Evolutionary conservation across 1,140 invertebrate genomes (phyloP).

Genomic region (Wasmannia auropunctata): DNA sequence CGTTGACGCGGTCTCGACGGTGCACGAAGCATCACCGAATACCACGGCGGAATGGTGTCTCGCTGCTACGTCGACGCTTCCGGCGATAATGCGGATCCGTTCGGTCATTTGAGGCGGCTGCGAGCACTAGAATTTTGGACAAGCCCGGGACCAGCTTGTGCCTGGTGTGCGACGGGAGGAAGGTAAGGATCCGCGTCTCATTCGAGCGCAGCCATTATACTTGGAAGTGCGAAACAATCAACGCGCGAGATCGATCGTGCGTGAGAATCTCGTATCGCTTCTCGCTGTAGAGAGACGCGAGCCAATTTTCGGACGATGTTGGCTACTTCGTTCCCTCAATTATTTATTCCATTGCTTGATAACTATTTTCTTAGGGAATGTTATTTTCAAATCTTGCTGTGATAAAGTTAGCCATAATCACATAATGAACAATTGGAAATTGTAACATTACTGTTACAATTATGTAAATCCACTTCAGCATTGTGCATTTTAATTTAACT

Average conservation of each 20-base stretch:
- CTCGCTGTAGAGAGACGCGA: not conserved
- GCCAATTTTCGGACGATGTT: not conserved
- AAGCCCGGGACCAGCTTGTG: slow-evolving; percentile 72
- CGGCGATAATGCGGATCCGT: slow-evolving; percentile 34
- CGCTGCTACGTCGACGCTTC: slow-evolving; percentile 40
- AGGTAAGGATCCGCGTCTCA: slow-evolving; percentile 70
- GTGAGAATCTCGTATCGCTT: slow-evolving; percentile 1
- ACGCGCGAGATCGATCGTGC: slow-evolving; percentile 8
- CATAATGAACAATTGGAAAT: no score
- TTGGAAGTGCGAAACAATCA: slow-evolving; percentile 65
- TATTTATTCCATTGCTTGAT: not conserved
- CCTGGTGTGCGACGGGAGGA: slow-evolving; percentile 67
- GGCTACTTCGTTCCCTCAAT: not conserved
- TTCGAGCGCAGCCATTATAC: slow-evolving; percentile 72
- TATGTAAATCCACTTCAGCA: no score
- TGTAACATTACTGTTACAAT: no score
- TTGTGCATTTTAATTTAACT: no score
- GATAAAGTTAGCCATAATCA: not conserved
- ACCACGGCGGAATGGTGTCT: slow-evolving; percentile 9
- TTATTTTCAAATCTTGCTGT: not conserved
- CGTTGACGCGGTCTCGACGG: slow-evolving; percentile 11
- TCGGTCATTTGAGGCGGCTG: slow-evolving; percentile 69
- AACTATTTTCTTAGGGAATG: not conserved
- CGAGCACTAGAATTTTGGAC: slow-evolving; percentile 79
- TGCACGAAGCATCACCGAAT: not conserved